Conservation (phyloP, 2,888 invertebrate genomes). For the Caenorhabditis sinica region DNA sequence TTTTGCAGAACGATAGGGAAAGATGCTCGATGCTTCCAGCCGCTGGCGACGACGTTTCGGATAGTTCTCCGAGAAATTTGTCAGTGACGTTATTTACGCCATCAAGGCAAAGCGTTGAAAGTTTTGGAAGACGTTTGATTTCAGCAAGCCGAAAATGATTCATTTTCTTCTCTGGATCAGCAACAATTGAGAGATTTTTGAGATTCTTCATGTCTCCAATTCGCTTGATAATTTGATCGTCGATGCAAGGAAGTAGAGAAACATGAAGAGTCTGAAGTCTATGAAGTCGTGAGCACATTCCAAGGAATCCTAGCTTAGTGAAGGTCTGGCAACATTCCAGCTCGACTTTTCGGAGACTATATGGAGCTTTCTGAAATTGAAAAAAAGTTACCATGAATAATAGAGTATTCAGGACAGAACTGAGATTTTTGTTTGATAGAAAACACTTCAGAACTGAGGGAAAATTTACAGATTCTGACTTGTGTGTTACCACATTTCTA, state of each 20-base stretch:
- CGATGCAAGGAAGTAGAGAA: constrained; percentile 35
- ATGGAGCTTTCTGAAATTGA: constrained; percentile 65
- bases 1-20: constrained; percentile 72
- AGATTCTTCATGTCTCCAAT: constrained; percentile 43
- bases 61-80: constrained; percentile 63
- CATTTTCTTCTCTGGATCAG: constrained; percentile 38
- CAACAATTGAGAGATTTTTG: constrained; percentile 51
- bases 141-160: constrained; percentile 38
- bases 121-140: constrained; percentile 56
- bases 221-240: constrained; percentile 34
- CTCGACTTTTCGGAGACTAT: constrained; percentile 62
- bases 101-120: constrained; percentile 71
- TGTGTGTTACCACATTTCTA: constrained; percentile 20
- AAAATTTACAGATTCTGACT: no score
- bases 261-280: constrained; percentile 37
- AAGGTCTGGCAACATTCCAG: constrained; percentile 69
- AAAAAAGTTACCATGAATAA: no score
- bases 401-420: no score
- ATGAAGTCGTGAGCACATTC: constrained; percentile 38
- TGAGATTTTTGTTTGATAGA: not conserved
- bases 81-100: constrained; percentile 73
- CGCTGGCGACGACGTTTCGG: constrained; percentile 41
- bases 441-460: no score
- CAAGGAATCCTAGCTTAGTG: constrained; percentile 29
- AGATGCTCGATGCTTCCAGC: constrained; percentile 49